phyloP scores from a whole-genome alignment of 2,113 vertebrate genomes.

The Meles meles region DNA sequence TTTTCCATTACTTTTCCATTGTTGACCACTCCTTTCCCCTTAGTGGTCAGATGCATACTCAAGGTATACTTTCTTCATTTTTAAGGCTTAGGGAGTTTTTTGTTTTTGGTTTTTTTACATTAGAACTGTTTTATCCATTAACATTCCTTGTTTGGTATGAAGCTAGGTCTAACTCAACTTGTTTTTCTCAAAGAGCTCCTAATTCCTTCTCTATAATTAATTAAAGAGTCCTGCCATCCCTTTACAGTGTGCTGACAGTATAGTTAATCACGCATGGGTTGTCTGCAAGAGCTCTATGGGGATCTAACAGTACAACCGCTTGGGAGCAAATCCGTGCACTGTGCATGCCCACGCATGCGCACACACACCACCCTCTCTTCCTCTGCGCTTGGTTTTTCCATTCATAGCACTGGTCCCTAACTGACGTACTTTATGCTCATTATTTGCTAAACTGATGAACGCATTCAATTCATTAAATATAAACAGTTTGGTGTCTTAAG shows the following conservation, averaged over 20 bases:
- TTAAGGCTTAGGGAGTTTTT: background rate
- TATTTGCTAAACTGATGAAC: background rate
- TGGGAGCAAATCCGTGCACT: background rate
- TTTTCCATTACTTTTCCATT: background rate
- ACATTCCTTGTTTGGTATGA: background rate
- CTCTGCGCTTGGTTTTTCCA: background rate
- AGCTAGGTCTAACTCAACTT: background rate
- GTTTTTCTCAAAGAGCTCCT: background rate
- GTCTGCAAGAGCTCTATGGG: background rate
- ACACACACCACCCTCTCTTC: background rate
- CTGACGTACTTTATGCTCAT: background rate
- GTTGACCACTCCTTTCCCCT: background rate
- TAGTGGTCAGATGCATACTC: background rate
- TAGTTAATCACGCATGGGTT: too few species aligned
- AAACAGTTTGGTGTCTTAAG: background rate
- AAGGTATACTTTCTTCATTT: background rate
- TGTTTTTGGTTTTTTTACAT: background rate
- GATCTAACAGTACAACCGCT: background rate
- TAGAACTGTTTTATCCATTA: background rate
- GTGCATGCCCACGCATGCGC: fast-evolving
- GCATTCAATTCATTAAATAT: background rate
- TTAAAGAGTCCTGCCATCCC: background rate
- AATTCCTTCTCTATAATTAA: background rate
- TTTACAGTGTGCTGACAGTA: background rate
- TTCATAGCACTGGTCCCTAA: background rate